Conservation (phyloP, 2,888 invertebrate species). For the Scaptomyza reducta region DNA sequence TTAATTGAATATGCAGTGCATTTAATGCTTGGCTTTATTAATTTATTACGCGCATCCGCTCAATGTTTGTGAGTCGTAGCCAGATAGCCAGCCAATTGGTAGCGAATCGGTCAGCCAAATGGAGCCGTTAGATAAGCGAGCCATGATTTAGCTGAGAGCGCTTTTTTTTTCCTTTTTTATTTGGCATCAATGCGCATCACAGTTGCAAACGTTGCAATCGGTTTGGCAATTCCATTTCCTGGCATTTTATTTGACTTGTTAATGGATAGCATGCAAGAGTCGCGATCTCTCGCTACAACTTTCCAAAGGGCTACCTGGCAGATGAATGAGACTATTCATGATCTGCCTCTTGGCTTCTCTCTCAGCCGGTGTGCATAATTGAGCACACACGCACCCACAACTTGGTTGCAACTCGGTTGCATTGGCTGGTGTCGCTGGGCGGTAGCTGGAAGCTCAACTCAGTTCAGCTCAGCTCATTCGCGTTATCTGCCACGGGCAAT, state of each 20-base stretch:
- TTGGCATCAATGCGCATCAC: slow-evolving; percentile 32
- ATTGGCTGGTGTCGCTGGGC: slow-evolving; percentile 17
- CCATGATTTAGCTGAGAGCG: slow-evolving; percentile 22
- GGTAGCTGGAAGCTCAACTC: slow-evolving; percentile 9
- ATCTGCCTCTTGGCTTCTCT: slow-evolving; percentile 10
- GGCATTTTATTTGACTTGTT: slow-evolving; percentile 78
- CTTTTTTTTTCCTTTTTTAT: too few relatives aligned
- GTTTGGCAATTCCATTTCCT: slow-evolving; percentile 61
- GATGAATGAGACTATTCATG: slow-evolving; percentile 47
- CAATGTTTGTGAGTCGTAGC: slow-evolving; percentile 43
- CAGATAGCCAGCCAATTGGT: not conserved
- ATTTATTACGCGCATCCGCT: slow-evolving; percentile 82
- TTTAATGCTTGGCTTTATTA: slow-evolving; percentile 77
- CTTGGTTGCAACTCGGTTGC: slow-evolving; percentile 18
- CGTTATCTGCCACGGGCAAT: slow-evolving; percentile 59
- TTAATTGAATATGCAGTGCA: slow-evolving; percentile 80
- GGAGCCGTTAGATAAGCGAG: slow-evolving; percentile 75
- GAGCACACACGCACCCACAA: slow-evolving; percentile 77
- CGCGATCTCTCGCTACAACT: slow-evolving; percentile 20
- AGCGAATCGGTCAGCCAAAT: slow-evolving; percentile 44
- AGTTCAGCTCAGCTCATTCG: slow-evolving; percentile 21
- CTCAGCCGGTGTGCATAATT: slow-evolving; percentile 63
- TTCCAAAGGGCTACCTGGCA: slow-evolving; percentile 30
- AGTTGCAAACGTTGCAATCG: slow-evolving; percentile 29
- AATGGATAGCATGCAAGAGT: slow-evolving; percentile 52